phyloP scores from a whole-genome alignment of 2,113 vertebrate genomes.

The Balaeniceps rex region DNA sequence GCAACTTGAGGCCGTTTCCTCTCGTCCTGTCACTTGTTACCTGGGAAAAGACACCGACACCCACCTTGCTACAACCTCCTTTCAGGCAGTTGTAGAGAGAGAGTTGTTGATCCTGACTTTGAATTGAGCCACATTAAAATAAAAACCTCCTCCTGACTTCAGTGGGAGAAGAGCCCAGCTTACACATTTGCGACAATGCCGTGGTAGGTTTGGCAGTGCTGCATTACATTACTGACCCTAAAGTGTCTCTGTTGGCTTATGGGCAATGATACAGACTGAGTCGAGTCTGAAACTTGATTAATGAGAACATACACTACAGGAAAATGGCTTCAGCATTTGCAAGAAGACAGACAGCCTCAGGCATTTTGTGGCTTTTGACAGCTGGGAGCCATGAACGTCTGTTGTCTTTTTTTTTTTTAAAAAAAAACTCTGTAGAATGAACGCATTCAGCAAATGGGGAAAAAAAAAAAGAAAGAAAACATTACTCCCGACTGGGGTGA shows the following conservation, averaged over 20 bases:
- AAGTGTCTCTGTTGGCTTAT: neutral
- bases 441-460: conserved; percentile 37
- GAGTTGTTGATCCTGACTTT: neutral
- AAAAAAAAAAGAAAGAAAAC: neutral
- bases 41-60: too few relatives aligned
- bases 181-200: neutral
- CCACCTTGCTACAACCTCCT: too few relatives aligned
- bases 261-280: neutral
- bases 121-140: neutral
- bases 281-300: conserved; percentile 14
- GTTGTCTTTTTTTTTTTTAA: neutral
- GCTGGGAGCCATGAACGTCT: conserved; percentile 45
- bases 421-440: neutral
- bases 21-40: too few relatives aligned
- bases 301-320: conserved; percentile 1
- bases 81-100: too few relatives aligned
- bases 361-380: conserved; percentile 61
- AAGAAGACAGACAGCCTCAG: conserved; percentile 53
- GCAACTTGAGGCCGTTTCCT: too few relatives aligned
- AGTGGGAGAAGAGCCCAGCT: neutral
- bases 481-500: conserved; percentile 43
- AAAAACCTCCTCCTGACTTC: neutral
- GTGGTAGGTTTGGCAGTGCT: neutral
- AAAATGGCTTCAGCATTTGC: conserved; percentile 34
- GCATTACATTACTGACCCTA: neutral